phyloP scores from a whole-genome alignment of 2,113 vertebrate species.

The Hypomesus transpacificus region DNA sequence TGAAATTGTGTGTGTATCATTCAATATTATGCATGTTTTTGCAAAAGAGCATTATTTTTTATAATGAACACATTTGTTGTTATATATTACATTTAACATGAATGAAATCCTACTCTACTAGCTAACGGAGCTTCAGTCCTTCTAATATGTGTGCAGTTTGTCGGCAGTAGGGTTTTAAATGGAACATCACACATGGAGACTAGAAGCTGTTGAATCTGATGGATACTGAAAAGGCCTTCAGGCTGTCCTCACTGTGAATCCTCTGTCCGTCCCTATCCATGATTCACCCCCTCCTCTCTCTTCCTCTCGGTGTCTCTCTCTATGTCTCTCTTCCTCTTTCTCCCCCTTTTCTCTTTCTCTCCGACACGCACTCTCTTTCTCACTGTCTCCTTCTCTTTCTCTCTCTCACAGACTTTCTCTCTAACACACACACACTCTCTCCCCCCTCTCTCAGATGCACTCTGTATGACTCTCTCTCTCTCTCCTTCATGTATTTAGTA shows the following conservation, averaged over 20 bases:
- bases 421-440: background rate
- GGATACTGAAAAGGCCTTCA: slow-evolving; percentile 60
- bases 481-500: no score
- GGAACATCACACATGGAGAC: slow-evolving; percentile 49
- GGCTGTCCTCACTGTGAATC: slow-evolving; percentile 32
- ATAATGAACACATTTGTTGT: no score
- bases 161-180: slow-evolving; percentile 45
- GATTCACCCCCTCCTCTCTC: slow-evolving; percentile 23
- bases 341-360: slow-evolving; percentile 21
- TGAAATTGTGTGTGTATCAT: background rate
- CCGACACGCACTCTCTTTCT: slow-evolving; percentile 35
- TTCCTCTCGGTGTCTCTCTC: slow-evolving; percentile 39
- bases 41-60: no score
- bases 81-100: no score
- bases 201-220: slow-evolving; percentile 61
- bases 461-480: no score
- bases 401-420: slow-evolving; percentile 56
- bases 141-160: slow-evolving; percentile 17
- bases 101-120: no score
- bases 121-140: background rate
- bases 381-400: slow-evolving; percentile 8
- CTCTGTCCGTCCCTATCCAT: background rate
- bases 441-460: no score
- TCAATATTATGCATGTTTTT: no score
- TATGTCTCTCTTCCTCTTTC: slow-evolving; percentile 28